These are phyloP conservation scores for Sceloporus undulatus DNA, from an alignment of 2,113 vertebrate genomes.

Conservation along the genomic window DNA sequence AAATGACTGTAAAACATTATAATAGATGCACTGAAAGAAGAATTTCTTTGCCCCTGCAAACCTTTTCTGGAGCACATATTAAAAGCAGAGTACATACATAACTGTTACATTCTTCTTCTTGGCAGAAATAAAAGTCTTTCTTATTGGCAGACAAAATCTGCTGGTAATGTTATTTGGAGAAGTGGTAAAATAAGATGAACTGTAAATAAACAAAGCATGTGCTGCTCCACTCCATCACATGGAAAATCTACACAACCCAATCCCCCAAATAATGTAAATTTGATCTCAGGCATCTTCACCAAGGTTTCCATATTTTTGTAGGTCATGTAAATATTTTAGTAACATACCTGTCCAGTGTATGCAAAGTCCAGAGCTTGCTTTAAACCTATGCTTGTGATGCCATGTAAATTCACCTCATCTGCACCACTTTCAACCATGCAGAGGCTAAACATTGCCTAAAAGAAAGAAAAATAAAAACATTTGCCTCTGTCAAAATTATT, in stretches of 20 bases:
- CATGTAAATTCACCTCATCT: conserved; percentile 93
- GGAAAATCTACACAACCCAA: background rate
- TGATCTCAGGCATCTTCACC: background rate
- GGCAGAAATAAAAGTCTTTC: background rate
- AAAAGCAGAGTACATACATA: background rate
- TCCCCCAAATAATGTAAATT: background rate
- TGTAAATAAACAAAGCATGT: background rate
- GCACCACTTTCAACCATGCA: conserved; percentile 99
- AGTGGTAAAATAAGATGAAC: background rate
- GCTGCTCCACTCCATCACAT: background rate
- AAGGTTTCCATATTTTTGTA: background rate
- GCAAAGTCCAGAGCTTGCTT: conserved; percentile 97
- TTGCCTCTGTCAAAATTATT: conserved; percentile 10
- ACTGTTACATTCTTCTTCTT: background rate
- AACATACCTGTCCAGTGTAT: conserved; percentile 95
- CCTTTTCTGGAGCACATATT: background rate
- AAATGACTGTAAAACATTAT: background rate
- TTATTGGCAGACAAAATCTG: background rate
- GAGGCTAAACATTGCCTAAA: conserved; percentile 97
- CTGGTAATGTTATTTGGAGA: background rate
- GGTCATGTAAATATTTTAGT: background rate
- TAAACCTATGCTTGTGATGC: conserved; percentile 93
- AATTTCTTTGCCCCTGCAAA: background rate
- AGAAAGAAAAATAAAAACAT: conserved; percentile 37
- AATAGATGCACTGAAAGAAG: background rate